These are phyloP conservation scores for Catagonus wagneri DNA, from an alignment of 2,113 vertebrate species.

Conservation along the genomic window DNA sequence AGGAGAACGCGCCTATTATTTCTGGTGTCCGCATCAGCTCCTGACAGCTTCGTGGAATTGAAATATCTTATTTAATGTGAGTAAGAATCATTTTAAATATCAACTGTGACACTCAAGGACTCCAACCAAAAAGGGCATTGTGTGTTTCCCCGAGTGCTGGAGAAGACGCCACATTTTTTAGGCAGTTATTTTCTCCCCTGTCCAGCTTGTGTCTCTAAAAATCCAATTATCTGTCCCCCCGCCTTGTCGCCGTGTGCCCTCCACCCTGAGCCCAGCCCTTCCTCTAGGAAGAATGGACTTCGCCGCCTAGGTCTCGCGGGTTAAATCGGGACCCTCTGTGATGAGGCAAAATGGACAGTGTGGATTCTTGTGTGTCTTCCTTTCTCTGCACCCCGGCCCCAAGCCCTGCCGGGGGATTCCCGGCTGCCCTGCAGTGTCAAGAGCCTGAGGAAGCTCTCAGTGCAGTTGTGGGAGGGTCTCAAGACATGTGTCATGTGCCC, in stretches of 20 bases:
- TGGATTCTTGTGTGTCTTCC: neutral
- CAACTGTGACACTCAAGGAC: conserved; percentile 88
- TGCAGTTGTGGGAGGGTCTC: neutral
- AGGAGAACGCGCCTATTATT: conserved; percentile 86
- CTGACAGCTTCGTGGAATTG: conserved; percentile 89
- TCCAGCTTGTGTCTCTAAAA: conserved; percentile 44
- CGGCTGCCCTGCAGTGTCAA: neutral
- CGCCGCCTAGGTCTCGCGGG: accelerated
- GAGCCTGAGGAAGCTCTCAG: neutral
- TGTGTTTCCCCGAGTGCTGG: conserved; percentile 21
- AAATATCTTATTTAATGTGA: conserved; percentile 89
- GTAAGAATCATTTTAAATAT: conserved; percentile 88
- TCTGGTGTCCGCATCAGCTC: conserved; percentile 79
- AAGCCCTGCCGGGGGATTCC: neutral
- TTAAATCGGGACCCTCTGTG: neutral
- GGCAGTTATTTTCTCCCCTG: neutral
- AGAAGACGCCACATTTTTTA: conserved; percentile 16
- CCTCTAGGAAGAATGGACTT: neutral
- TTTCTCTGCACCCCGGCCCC: neutral
- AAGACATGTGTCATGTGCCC: neutral
- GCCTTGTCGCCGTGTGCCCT: accelerated
- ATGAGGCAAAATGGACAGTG: neutral
- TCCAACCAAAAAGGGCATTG: conserved; percentile 80
- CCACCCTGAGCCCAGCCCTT: neutral
- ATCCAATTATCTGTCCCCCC: conserved; percentile 41